Conservation (phyloP, 1,140 invertebrate genomes). For the Sinella curviseta region DNA sequence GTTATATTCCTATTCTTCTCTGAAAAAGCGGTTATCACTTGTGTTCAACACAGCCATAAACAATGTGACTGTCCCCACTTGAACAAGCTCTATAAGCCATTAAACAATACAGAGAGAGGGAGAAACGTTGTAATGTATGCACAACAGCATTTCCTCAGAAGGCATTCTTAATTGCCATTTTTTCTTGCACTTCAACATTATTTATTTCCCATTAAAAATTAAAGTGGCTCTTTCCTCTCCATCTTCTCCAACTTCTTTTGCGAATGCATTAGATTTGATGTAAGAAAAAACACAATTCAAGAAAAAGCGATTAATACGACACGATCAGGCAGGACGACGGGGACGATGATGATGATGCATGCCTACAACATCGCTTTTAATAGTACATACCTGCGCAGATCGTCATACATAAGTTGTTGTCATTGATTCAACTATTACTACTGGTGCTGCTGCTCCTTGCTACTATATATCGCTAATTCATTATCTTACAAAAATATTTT, state of each 20-base stretch:
- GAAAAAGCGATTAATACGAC: too few species aligned
- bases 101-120: background rate
- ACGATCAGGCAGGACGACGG: too few species aligned
- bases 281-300: too few species aligned
- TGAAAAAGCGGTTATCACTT: slow-evolving; percentile 26
- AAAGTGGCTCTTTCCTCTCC: slow-evolving; percentile 17
- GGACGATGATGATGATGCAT: background rate
- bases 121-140: background rate
- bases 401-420: too few species aligned
- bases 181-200: slow-evolving; percentile 27
- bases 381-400: too few species aligned
- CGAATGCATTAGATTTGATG: background rate
- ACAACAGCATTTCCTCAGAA: slow-evolving; percentile 24
- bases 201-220: slow-evolving; percentile 28
- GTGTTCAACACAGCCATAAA: slow-evolving; percentile 23
- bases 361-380: too few species aligned
- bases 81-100: slow-evolving; percentile 16
- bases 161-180: slow-evolving; percentile 22
- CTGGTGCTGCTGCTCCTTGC: background rate
- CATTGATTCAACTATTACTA: background rate
- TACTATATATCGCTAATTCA: background rate
- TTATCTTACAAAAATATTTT: slow-evolving; percentile 7
- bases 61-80: slow-evolving; percentile 16
- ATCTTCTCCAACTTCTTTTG: background rate
- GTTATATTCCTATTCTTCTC: background rate